phyloP scores from a whole-genome alignment of 2,797 vertebrate species.

The Rhinatrema bivittatum region DNA sequence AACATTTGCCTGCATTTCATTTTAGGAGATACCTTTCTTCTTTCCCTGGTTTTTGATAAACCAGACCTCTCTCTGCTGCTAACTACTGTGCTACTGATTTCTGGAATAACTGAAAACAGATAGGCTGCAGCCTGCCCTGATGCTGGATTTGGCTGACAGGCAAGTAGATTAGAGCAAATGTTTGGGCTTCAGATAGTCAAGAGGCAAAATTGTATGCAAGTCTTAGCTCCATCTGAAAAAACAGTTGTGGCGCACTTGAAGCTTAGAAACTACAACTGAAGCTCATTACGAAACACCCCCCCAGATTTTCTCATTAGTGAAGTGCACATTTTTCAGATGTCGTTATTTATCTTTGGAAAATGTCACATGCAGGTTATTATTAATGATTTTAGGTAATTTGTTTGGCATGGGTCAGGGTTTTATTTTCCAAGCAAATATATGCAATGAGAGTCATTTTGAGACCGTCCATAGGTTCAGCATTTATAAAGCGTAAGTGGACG shows the following conservation, averaged over 20 bases:
- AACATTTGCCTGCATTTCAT: not conserved
- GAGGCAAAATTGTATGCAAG: constrained; percentile 8
- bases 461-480: no score
- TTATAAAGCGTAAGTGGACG: no score
- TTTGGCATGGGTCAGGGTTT: no score
- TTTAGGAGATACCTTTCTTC: constrained; percentile 1
- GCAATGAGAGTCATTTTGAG: no score
- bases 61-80: no score
- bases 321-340: not conserved
- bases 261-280: no score
- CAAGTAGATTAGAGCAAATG: constrained; percentile 34
- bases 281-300: no score
- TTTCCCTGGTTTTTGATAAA: no score
- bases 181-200: constrained; percentile 19
- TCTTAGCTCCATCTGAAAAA: constrained; percentile 8
- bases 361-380: constrained; percentile 2
- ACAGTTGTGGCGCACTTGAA: not conserved
- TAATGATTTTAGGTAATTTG: constrained; percentile 14
- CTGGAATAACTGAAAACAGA: no score
- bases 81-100: no score
- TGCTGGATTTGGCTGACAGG: not conserved
- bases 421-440: no score
- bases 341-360: constrained; percentile 14
- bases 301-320: not conserved
- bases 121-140: constrained; percentile 26